Conservation (phyloP, 1,140 invertebrate genomes). For the Drosophila jambulina region DNA sequence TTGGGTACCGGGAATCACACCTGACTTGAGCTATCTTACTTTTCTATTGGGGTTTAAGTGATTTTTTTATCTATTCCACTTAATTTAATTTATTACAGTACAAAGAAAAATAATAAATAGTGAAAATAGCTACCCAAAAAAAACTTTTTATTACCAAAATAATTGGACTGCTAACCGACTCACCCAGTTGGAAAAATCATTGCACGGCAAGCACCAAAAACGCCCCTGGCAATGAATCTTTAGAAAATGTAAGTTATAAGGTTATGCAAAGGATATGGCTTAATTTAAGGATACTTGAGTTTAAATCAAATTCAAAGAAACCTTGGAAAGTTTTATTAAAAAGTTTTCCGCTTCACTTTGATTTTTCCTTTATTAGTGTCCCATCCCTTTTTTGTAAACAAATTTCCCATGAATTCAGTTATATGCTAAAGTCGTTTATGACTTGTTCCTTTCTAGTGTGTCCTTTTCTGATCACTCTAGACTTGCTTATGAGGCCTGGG, state of each 20-base stretch:
- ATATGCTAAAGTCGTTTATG: slow-evolving; percentile 10
- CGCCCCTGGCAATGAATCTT: background rate
- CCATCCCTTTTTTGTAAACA: background rate
- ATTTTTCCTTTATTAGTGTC: slow-evolving; percentile 10
- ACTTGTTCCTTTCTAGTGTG: background rate
- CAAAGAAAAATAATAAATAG: no score
- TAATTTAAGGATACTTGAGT: background rate
- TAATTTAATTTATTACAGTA: no score
- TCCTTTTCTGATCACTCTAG: background rate
- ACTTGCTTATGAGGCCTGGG: slow-evolving; percentile 5
- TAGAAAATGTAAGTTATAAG: background rate
- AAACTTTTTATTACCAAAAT: no score
- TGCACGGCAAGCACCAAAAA: background rate
- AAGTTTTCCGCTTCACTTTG: slow-evolving; percentile 8
- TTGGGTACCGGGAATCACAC: no score
- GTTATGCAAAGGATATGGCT: background rate
- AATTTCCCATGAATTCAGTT: slow-evolving; percentile 18
- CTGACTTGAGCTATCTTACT: no score
- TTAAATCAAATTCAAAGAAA: background rate
- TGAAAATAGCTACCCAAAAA: no score
- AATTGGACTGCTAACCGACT: background rate
- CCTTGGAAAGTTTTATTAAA: slow-evolving; percentile 10
- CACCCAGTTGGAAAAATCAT: background rate
- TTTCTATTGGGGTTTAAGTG: no score
- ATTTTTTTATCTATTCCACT: no score